A percentile compares a stretch with the other conserved stretches of the same genome.
phyloP scores from a whole-genome alignment of 2,797 vertebrate genomes.

The Chelmon rostratus region DNA sequence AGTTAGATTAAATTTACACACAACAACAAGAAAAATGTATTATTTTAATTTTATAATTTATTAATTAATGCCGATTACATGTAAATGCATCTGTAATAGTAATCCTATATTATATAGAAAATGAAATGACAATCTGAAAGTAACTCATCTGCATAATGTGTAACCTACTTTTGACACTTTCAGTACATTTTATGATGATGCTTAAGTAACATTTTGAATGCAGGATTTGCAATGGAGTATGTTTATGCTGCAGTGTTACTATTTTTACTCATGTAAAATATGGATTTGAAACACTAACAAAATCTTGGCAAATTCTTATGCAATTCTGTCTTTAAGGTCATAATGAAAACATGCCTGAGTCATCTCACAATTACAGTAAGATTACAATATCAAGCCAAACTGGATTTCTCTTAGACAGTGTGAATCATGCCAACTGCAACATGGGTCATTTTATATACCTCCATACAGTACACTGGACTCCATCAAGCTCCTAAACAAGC shows the following conservation, averaged over 20 bases:
- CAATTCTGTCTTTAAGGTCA: not conserved
- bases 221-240: not conserved
- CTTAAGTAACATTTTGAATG: not conserved
- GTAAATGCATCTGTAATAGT: not conserved
- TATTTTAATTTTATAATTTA: no score
- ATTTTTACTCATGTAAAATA: not conserved
- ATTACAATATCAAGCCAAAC: slow-evolving; percentile 7
- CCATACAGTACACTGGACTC: not conserved
- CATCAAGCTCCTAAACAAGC: not conserved
- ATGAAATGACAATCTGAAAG: not conserved
- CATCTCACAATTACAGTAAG: not conserved
- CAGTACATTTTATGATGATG: not conserved
- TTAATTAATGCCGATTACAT: not conserved
- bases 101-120: no score
- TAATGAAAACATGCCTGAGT: slow-evolving; percentile 13
- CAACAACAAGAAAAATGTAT: no score
- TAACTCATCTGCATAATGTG: not conserved
- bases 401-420: not conserved
- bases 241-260: no score
- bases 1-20: not conserved
- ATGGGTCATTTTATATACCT: not conserved
- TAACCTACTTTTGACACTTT: not conserved
- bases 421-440: not conserved
- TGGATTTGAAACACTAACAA: not conserved
- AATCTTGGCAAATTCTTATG: not conserved